Base-by-base conservation (phyloP, 2,797 vertebrate genomes). In the Myotis myotis region DNA sequence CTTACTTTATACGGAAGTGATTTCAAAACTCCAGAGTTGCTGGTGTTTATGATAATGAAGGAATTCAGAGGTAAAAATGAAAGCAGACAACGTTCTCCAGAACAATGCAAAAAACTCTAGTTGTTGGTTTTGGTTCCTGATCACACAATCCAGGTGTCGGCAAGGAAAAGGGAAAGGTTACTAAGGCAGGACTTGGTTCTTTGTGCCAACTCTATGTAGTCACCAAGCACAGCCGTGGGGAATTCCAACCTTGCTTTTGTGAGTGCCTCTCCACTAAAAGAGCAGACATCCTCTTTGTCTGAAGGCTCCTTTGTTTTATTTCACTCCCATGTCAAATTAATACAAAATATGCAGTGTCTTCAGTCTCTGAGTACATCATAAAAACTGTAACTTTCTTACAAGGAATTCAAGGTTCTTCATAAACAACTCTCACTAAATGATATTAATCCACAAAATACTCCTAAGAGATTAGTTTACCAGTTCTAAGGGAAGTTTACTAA, bases 1-100 rank as follows among this genome's bases (percentile, higher is more conserved):
- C 87, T 76, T 36, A 84, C 86, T 96, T 91, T 90, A 85, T 89
- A 95, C 95, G 95, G 94, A 94, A 95, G 89, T 79, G 41, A 95
- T 91, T 95, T 95, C 91, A 95, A 95, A 97, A 95, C 78, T 86
- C 81, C 83, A 91, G 84, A 79, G 55, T 82, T 82, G 86, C 60
- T 80, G 28, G 70, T 94, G 25, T 89, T 96, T 92, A 68, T 60
- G 49, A 90, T 91, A 87, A 96, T 83, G 74, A 96, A 91, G 70
- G 51, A 79, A 94, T 4, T 95, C 44, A 87, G 44, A 93, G 82
- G 84, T 66, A 89, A 66, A 96, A 92, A 71, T 38, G 81, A 60
- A 93, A 93, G 47, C 51, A 44, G 6, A 28, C 38, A 87, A 94
- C 49, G 51, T 28, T 95, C 91, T 66, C 55, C 76, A 95, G 94